phyloP scores from a whole-genome alignment of 2,797 vertebrate genomes.

The Pogoniulus pusillus region DNA sequence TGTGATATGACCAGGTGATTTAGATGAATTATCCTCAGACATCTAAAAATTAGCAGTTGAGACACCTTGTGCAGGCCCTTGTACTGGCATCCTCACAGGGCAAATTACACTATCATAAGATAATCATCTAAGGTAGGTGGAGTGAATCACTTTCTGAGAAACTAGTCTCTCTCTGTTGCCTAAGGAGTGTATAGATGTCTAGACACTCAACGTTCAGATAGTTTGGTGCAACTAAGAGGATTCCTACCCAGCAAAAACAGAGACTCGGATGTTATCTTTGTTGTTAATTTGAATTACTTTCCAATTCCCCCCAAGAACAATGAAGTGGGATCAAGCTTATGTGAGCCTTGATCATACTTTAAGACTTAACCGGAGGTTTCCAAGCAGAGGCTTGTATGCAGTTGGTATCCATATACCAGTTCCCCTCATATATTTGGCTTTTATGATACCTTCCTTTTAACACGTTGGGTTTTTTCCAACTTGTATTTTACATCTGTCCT shows the following conservation, averaged over 20 bases:
- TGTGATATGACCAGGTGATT: neutral
- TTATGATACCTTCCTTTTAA: neutral
- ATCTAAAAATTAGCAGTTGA: conserved; percentile 34
- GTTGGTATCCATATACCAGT: neutral
- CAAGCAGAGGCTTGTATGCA: neutral
- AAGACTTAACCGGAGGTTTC: neutral
- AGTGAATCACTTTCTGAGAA: conserved; percentile 10
- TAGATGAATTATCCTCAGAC: conserved; percentile 27
- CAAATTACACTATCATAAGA: neutral
- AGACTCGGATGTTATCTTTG: neutral
- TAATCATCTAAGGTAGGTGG: neutral
- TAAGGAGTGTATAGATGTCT: neutral
- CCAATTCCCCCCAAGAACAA: neutral
- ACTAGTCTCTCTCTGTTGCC: neutral
- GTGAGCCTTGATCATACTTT: neutral
- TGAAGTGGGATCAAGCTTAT: neutral
- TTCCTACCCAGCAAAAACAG: neutral
- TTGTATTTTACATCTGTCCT: neutral
- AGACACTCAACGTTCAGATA: neutral
- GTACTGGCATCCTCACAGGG: neutral
- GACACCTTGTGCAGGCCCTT: neutral
- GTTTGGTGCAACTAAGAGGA: neutral
- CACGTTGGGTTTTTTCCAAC: neutral
- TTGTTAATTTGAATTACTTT: neutral
- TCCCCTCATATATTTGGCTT: neutral